Base-by-base conservation (phyloP, 2,113 vertebrate species). In the Ailurus styani region DNA sequence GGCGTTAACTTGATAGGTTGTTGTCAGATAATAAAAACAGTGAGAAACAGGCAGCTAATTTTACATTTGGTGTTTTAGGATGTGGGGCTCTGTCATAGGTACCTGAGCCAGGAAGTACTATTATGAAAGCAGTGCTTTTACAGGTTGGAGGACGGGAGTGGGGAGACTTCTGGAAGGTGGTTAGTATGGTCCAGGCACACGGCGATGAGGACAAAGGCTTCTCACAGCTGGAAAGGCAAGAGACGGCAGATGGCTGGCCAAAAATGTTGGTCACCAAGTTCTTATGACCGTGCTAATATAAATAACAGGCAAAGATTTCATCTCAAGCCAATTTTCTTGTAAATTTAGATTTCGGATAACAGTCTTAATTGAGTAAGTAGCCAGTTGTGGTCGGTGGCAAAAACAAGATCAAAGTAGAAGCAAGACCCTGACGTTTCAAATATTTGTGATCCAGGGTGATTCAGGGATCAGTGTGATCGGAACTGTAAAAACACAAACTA, bases 291-390 rank as follows among this genome's bases (percentile, higher is more conserved):
- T 81, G 82, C 60, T 93, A 70, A 54, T 82, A 84, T 52, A 79
- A 87, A 66, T 88, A 93, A 82, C 88, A 45, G 57, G 68, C 90
- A 84, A 55, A 57, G 72, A 92, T 93, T 94, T 97, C 54, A 57
- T 93, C 91, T 93, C 47, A 87, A 55, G 78, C 12, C 64, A 89
- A n/a, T 75, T 97, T 95, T 86, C 83, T 79, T 62, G 29, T 91
- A 94, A 93, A 92, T 96, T 95, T 94, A 97, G 37, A 81, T 45
- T 95, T 93, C 60, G 86, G 78, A 18, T 86, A 89, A 83, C 79
- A 93, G 73, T 91, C 64, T 83, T 96, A 96, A 95, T 64, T 83
- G n/a, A 55, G 45, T 60, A 83, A 85, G 77, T 79, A 55, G 68
- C 62, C 87, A 50, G 85, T 62, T 86, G 23, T 87, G 42, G 82